Base-by-base conservation (phyloP, 2,888 invertebrate genomes). In the Nephrotoma flavescens region DNA sequence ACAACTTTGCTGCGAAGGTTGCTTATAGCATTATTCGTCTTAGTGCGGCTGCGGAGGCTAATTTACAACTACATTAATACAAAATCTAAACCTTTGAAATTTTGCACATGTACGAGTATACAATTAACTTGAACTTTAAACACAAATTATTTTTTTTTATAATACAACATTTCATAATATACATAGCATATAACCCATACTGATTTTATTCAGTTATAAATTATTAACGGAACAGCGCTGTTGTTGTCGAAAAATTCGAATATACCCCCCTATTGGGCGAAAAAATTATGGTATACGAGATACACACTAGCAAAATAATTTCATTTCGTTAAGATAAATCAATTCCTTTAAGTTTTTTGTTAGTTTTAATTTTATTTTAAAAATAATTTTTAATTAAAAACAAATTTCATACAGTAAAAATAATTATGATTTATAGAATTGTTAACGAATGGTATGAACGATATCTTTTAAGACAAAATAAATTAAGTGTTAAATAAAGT, bases 201-300 rank as follows among this genome's bases (percentile, higher is more conserved):
- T 84, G 84, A 84, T 84, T 84, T 84, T 42, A 42, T 84, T 84
- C 42, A 15, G 84, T 84, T 84, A 84, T 84, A 84, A 84, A 84
- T 84, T 84, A 84, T 84, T 84, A 84, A 42, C 84, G 84, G 84
- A 42, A 84, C 84, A 84, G 42, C 84, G 84, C 84, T 84, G 84
- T 84, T 84, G 84, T 84, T 84, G 84, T 84, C 84, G 84, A 84
- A 84, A 84, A 84, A 42, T 84, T 84, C 84, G 84, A 84, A 84
- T 84, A 84, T 84, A 84, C 84, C 84, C 84, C 47, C 84, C 84
- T 84, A 84, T 84, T 41, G 15, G 84, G 84, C 42, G 15, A 7
- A 84, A 42, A 84, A 71, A 71, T 71, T 31, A 71, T 71, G 71
- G 71, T 71, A 71, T 71, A 71, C 71, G 71, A 31, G 31, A 31